These are phyloP conservation scores for Morinoia aosen DNA, from an alignment of 2,888 invertebrate genomes.

Conservation along the genomic window DNA sequence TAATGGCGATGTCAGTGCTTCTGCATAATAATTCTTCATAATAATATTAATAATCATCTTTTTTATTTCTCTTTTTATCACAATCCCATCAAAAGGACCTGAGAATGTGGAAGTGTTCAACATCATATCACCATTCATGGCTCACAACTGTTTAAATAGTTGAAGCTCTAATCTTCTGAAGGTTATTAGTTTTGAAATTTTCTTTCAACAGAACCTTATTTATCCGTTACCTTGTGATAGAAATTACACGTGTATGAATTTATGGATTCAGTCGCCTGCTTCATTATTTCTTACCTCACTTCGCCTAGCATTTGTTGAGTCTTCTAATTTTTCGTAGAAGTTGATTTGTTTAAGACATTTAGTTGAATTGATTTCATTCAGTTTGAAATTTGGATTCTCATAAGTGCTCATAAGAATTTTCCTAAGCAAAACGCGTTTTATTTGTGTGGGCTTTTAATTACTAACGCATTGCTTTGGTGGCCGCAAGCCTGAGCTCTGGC, in stretches of 20 bases:
- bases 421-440: not conserved
- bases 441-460: not conserved
- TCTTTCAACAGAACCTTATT: not conserved
- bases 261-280: not conserved
- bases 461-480: slow-evolving; percentile 2
- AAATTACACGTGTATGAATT: not conserved
- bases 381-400: not conserved
- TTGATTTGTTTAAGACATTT: not conserved
- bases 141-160: not conserved
- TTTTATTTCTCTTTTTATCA: too few relatives aligned
- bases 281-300: not conserved
- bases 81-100: too few relatives aligned
- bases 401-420: not conserved
- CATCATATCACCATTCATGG: too few relatives aligned
- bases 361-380: not conserved
- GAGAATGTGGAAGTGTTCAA: too few relatives aligned
- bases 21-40: too few relatives aligned
- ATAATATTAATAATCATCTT: too few relatives aligned
- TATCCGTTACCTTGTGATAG: not conserved
- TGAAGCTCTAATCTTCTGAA: not conserved
- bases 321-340: not conserved
- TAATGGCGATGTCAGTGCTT: too few relatives aligned
- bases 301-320: not conserved
- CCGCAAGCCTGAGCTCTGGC: not conserved
- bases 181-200: not conserved